Percentiles rank a stretch among this genome's conserved stretches.
Conservation (phyloP, 2,888 invertebrate genomes). For the Drosophila longiperda region DNA sequence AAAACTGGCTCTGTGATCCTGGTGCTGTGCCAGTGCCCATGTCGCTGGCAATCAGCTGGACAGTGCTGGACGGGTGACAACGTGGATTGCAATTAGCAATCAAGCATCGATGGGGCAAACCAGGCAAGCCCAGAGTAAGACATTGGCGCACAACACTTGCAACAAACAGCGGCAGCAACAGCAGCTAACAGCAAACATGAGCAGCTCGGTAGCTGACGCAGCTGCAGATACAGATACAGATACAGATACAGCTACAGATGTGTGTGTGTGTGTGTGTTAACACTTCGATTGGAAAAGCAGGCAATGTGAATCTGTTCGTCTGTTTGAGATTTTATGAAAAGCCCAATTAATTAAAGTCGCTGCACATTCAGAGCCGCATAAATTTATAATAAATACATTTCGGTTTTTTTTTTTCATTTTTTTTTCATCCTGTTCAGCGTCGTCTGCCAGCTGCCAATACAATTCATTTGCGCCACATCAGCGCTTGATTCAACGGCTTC, state of each 20-base stretch:
- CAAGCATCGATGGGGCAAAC: constrained; percentile 62
- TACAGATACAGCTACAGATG: constrained; percentile 40
- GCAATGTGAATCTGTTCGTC: background rate
- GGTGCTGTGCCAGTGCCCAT: constrained; percentile 26
- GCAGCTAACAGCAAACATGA: constrained; percentile 53
- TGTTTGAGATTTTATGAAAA: constrained; percentile 71
- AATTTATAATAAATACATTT: constrained; percentile 69
- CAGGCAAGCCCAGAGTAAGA: constrained; percentile 49
- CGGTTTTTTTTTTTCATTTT: background rate
- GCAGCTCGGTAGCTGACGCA: constrained; percentile 60
- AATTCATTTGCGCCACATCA: constrained; percentile 77
- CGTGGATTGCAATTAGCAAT: constrained; percentile 75
- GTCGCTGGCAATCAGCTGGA: constrained; percentile 60
- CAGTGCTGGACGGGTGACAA: constrained; percentile 46
- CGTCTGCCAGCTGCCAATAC: constrained; percentile 74
- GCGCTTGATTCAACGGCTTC: constrained; percentile 5
- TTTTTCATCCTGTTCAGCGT: constrained; percentile 18
- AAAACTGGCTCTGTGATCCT: constrained; percentile 45
- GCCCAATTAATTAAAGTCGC: constrained; percentile 74
- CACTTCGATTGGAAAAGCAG: constrained; percentile 48
- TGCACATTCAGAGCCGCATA: constrained; percentile 53
- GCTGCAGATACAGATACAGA: constrained; percentile 49
- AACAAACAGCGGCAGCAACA: constrained; percentile 27
- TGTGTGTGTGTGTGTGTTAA: constrained; percentile 53
- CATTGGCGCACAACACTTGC: constrained; percentile 47